phyloP scores from a whole-genome alignment of 2,888 invertebrate genomes.

The Netelia inedita region DNA sequence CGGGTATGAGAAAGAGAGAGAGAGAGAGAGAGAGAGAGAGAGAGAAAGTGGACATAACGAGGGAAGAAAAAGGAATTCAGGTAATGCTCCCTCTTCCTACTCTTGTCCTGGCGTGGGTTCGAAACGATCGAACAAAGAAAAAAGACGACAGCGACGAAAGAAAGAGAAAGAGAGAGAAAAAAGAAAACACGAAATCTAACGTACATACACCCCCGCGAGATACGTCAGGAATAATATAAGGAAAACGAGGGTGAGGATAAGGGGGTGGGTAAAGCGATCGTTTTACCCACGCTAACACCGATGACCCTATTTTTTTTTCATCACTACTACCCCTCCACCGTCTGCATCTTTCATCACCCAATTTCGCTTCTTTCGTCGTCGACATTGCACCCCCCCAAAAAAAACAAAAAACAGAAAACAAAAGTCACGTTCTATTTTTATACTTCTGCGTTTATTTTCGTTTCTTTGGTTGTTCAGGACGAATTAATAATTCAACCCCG shows the following conservation, averaged over 20 bases:
- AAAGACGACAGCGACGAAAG: conserved; percentile 26
- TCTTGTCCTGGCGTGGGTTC: conserved; percentile 3
- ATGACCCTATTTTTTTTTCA: conserved; percentile 20
- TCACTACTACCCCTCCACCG: neutral
- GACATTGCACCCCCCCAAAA: neutral
- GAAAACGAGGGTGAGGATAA: neutral
- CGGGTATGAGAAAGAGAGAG: conserved; percentile 4
- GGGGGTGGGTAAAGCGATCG: conserved; percentile 25
- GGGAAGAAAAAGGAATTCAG: conserved; percentile 64
- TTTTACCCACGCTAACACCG: conserved; percentile 38
- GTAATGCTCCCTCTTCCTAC: conserved; percentile 48
- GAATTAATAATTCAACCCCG: conserved; percentile 10
- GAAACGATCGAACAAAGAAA: conserved; percentile 44
- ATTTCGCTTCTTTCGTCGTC: conserved; percentile 16
- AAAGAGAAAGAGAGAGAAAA: conserved; percentile 19
- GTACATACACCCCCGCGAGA: neutral
- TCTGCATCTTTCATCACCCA: conserved; percentile 19
- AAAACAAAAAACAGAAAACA: neutral
- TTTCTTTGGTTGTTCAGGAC: neutral
- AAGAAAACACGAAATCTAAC: conserved; percentile 3
- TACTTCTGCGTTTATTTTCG: conserved; percentile 38
- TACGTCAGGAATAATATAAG: conserved; percentile 12
- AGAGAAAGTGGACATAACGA: conserved; percentile 55
- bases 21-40: no score
- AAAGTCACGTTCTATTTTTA: neutral